Evolutionary conservation across 2,888 invertebrate genomes (phyloP), one percentile per base, ranked within the genome.

Genomic region (Amaurobius ferox): DNA sequence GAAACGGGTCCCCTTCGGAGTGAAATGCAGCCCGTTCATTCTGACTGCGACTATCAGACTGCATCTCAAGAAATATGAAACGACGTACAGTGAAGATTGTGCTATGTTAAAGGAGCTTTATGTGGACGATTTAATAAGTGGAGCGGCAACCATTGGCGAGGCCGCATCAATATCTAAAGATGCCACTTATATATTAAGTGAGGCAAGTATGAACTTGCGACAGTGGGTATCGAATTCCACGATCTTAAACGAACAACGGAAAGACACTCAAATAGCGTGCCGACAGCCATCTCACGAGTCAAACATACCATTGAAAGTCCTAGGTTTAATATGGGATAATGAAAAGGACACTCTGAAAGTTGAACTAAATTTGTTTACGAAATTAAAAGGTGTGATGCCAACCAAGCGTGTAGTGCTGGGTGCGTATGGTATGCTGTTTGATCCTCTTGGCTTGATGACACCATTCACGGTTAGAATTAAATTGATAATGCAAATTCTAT

Each of bases 181-280:
- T 19, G 30, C 61, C 1, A 19, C 7, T 3, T 32, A 61, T 7
- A 61, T 72, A 9, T 29, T 55, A 13, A 30, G 7, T 6, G 55
- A 32, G 0, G 72, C 72, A 23, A 23, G 72, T 11, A 61, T 72
- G 72, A 55, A 72, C 26, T 26, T 35, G 19, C 55, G 32, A 61
- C 55, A 72, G 35, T 72, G 32, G 9, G 35, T 61, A 44, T 23
- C 72, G 7, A 72, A 72, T 35, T 72, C 72, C 2, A 2, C 9
- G 6, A 16, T 16, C 16, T 16, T 44, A 7, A 16, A 44, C 6
- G 16, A 11, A 16, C 2, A 11, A 16, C 16, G 16, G 44, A 16
- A 2, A 2, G 16, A 44, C 2, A 44, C 6, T 44, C 2, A 2
- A 44, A 44, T 44, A 16, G 16, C 16, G n/a, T 44, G 2, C 44